phyloP scores from a whole-genome alignment of 2,797 vertebrate species.

The Lacerta agilis region DNA sequence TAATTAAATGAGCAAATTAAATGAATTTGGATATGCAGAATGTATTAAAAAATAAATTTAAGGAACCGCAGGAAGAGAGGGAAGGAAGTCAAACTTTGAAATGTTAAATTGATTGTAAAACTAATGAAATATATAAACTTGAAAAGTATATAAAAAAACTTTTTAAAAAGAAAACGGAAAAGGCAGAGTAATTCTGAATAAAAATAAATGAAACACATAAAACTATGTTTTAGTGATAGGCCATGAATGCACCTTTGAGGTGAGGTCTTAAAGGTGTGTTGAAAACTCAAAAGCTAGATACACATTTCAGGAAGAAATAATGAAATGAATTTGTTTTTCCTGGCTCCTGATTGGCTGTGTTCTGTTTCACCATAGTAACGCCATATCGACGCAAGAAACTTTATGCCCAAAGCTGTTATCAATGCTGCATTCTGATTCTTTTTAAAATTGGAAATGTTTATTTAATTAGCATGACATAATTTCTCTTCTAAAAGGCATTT shows the following conservation, averaged over 20 bases:
- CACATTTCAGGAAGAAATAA: not conserved
- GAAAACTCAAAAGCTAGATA: not conserved
- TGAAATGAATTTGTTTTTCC: not conserved
- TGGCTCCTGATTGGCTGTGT: not conserved
- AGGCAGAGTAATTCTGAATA: not conserved
- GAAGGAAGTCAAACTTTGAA: too few species aligned
- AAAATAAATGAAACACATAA: not conserved
- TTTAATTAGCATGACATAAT: constrained; percentile 48
- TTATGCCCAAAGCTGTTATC: constrained; percentile 31
- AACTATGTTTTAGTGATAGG: not conserved
- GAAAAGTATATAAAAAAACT: too few species aligned
- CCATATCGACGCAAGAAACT: not conserved
- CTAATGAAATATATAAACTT: too few species aligned
- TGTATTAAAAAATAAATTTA: too few species aligned
- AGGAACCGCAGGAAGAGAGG: too few species aligned
- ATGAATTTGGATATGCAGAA: too few species aligned
- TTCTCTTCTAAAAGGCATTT: constrained; percentile 46
- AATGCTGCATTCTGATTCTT: not conserved
- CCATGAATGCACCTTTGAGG: not conserved
- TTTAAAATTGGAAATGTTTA: constrained; percentile 45
- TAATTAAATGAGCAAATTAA: too few species aligned
- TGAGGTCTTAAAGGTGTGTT: not conserved
- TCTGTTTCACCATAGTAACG: not conserved
- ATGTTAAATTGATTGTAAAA: too few species aligned
- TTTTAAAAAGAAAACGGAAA: not conserved